phyloP scores from a whole-genome alignment of 2,888 invertebrate species.

The Drosophila fungiperda region DNA sequence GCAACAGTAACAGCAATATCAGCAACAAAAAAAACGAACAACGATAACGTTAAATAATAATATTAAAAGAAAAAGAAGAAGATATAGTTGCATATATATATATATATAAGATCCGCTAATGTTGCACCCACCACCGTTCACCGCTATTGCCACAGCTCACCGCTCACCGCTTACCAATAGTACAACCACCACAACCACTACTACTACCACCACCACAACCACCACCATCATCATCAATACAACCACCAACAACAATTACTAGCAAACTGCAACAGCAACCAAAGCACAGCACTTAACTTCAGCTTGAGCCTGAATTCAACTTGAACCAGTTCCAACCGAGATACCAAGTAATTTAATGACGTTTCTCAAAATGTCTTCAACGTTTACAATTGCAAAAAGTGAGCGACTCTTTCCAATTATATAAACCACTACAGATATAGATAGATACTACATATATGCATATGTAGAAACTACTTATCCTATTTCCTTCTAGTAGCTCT shows the following conservation, averaged over 20 bases:
- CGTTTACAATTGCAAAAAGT: slow-evolving; percentile 63
- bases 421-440: slow-evolving; percentile 1
- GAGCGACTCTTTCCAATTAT: slow-evolving; percentile 54
- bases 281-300: slow-evolving; percentile 19
- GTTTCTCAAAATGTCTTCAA: slow-evolving; percentile 66
- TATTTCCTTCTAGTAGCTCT: slow-evolving; percentile 13
- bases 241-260: slow-evolving; percentile 32
- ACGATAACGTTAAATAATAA: slow-evolving; percentile 3
- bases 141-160: slow-evolving; percentile 43
- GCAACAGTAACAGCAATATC: background rate
- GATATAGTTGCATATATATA: slow-evolving; percentile 22
- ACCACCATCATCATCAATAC: slow-evolving; percentile 28
- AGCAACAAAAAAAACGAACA: background rate
- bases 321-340: slow-evolving; percentile 35
- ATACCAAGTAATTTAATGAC: slow-evolving; percentile 30
- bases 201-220: slow-evolving; percentile 25
- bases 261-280: slow-evolving; percentile 26
- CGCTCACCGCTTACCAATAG: slow-evolving; percentile 32
- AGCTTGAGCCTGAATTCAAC: slow-evolving; percentile 37
- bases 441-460: slow-evolving; percentile 21
- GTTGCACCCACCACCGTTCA: slow-evolving; percentile 46
- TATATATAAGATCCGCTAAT: slow-evolving; percentile 31
- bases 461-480: slow-evolving; percentile 1
- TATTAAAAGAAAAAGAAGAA: slow-evolving; percentile 12
- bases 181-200: slow-evolving; percentile 24